A percentile compares a stretch with the other conserved stretches of the same genome.
phyloP scores from a whole-genome alignment of 1,140 invertebrate species.

The Sitodiplosis mosellana region DNA sequence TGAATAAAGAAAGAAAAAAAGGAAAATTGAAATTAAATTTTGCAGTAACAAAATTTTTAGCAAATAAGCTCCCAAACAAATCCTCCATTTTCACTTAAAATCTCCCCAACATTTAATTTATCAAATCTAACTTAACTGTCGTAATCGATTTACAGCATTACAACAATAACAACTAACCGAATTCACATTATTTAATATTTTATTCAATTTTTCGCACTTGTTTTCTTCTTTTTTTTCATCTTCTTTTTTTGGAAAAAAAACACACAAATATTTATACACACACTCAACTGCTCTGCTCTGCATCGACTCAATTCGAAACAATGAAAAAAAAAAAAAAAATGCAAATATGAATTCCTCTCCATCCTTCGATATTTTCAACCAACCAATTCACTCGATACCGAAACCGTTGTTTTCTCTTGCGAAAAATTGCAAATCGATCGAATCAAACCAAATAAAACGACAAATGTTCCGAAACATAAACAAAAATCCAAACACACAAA shows the following conservation, averaged over 20 bases:
- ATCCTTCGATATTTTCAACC: not conserved
- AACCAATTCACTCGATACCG: no score
- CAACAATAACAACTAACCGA: not conserved
- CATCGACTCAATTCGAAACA: not conserved
- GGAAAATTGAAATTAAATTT: no score
- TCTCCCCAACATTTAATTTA: not conserved
- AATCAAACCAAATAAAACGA: not conserved
- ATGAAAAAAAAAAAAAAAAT: not conserved
- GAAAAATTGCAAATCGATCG: not conserved
- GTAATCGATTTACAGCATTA: not conserved
- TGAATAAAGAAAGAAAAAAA: no score
- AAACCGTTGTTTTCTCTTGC: no score
- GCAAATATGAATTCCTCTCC: not conserved
- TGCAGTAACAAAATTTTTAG: no score
- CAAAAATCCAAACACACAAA: slow-evolving; percentile 7
- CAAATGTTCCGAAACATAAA: not conserved
- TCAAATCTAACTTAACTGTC: not conserved
- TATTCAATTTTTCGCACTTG: not conserved
- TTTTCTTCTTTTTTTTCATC: not conserved
- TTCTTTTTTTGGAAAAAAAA: not conserved
- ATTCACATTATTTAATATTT: not conserved
- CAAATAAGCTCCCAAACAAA: no score
- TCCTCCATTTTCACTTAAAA: not conserved
- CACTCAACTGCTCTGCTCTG: not conserved
- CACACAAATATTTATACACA: not conserved